Evolutionary conservation across 2,888 invertebrate species (phyloP), one percentile per base, ranked within the genome.

Genomic region (Nematopogon swammerdamellus): DNA sequence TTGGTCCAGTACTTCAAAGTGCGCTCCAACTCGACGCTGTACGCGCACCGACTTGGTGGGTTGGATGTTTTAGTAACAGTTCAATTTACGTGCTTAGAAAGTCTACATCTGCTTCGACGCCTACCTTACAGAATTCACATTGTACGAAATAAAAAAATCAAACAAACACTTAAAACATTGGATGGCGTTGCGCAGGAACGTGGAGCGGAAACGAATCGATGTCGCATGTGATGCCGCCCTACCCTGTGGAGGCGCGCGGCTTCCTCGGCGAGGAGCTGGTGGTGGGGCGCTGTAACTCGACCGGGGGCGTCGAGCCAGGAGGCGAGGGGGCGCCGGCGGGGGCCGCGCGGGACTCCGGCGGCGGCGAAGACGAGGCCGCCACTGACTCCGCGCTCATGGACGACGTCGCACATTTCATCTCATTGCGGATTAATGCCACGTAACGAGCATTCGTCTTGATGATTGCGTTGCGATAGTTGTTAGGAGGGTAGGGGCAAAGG

Each of bases 281-380:
- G 19, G 72, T 83, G 30, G 84, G 84, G 2, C 65, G 76, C 14
- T 81, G 79, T 25, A 81, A 75, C 57, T 71, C 70, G 3, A 67
- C 70, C 1, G 67, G 62, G 67, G 0, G 53, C 61, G 1, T 60
- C 63, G 1, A 58, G 63, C 0, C 59, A 68, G 2, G 80, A 81
- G 10, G 71, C n/a, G 77, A 76, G 8, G 77, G 74, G 1, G 67
- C 73, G 0, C 67, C 80, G 0, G 68, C 73, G 1, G 58, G 57
- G 3, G 60, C 62, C 29, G 51, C 56, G 6, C 58, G 52, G 18
- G 48, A 54, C 3, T 55, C 55, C 67, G 0, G 53, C 61, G 1
- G 60, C 64, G 1, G 58, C 64, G 2, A 80, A 81, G 10, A 71
- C n/a, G 77, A 76, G 8, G 76, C 74, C 1, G 67, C 73, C 0